Evolutionary conservation across 2,113 vertebrate species (phyloP).

Genomic region (Circaetus gallicus): DNA sequence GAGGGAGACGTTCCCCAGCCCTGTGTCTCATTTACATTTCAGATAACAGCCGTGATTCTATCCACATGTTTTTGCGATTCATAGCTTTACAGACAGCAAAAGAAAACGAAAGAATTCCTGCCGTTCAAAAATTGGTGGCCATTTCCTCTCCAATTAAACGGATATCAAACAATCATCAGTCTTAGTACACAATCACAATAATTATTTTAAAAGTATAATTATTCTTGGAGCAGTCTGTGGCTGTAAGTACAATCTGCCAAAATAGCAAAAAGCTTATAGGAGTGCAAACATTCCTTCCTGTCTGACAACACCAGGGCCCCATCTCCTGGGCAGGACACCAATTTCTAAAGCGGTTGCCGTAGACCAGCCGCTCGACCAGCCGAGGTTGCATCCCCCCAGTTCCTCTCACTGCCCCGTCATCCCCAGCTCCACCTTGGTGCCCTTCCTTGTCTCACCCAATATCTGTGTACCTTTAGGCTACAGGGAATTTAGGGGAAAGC

Average conservation of each 20-base stretch:
- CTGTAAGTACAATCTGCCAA: not conserved
- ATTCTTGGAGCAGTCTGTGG: not conserved
- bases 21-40: not conserved
- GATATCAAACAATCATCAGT: constrained; percentile 37
- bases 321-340: fast-evolving
- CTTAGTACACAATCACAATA: constrained; percentile 18
- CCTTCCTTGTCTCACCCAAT: not conserved
- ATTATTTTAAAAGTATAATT: constrained; percentile 51
- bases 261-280: not conserved
- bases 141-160: constrained; percentile 56
- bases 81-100: not conserved
- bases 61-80: not conserved
- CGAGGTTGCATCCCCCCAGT: fast-evolving
- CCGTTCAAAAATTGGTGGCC: constrained; percentile 26
- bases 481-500: not conserved
- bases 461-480: not conserved
- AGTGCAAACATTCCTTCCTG: not conserved
- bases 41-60: not conserved
- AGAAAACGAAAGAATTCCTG: not conserved
- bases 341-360: not conserved
- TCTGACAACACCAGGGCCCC: not conserved
- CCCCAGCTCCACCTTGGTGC: not conserved
- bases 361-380: not conserved
- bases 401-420: not conserved
- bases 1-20: not conserved